A percentile compares a stretch with the other conserved stretches of the same genome.
Conservation (phyloP, 2,113 vertebrate genomes). For the Pandion haliaetus region DNA sequence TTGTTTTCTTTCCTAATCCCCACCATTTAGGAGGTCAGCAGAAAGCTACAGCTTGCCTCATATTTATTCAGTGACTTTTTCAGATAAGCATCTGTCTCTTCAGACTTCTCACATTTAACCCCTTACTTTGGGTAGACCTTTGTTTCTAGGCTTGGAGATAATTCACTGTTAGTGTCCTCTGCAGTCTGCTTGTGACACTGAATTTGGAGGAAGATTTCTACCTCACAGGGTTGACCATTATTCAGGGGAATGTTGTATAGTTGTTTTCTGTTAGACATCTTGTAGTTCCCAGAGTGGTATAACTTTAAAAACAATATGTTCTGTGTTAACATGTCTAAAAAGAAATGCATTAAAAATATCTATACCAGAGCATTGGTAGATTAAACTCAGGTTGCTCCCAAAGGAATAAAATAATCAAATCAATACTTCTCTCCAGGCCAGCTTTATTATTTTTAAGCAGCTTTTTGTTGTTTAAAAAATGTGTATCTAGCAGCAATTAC, state of each 20-base stretch:
- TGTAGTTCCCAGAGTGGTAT: background rate
- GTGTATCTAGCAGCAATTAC: background rate
- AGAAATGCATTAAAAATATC: background rate
- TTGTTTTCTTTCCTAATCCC: slow-evolving; percentile 14
- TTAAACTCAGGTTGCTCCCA: background rate
- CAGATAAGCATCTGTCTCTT: background rate
- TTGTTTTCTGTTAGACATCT: background rate
- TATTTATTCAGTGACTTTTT: slow-evolving; percentile 33
- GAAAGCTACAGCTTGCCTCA: slow-evolving; percentile 24
- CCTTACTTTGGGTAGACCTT: background rate
- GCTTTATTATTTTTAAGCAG: background rate
- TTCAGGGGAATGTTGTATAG: background rate
- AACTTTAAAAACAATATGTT: background rate
- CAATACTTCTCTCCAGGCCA: background rate
- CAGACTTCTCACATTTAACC: slow-evolving; percentile 6
- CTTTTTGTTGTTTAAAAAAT: background rate
- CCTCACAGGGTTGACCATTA: background rate
- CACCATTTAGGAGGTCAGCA: slow-evolving; percentile 23
- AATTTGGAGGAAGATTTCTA: background rate
- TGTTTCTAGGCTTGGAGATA: background rate
- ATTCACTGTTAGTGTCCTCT: background rate
- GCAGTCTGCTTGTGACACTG: background rate
- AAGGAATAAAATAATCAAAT: slow-evolving; percentile 16
- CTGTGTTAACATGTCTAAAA: background rate
- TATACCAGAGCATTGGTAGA: background rate